Conservation (phyloP, 2,113 vertebrate species). For the Tragelaphus buxtoni region DNA sequence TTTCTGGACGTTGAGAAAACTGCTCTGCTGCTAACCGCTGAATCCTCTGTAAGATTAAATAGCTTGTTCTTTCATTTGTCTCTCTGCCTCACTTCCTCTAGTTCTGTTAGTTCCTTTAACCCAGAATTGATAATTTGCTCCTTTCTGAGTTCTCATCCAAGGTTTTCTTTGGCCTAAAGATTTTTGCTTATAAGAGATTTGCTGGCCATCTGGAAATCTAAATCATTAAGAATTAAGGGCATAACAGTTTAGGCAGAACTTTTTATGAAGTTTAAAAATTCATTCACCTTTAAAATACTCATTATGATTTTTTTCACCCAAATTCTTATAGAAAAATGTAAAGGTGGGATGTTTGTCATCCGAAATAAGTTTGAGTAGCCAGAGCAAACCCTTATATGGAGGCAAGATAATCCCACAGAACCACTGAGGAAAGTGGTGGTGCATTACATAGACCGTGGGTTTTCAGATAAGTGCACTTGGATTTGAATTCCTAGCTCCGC, state of each 20-base stretch:
- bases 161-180: background rate
- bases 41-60: background rate
- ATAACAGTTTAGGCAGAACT: background rate
- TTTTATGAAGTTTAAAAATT: background rate
- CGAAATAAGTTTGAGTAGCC: background rate
- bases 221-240: background rate
- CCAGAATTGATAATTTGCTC: background rate
- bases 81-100: background rate
- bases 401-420: background rate
- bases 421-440: background rate
- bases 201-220: background rate
- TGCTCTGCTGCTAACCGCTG: background rate
- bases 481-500: background rate
- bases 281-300: background rate
- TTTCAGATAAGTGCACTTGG: background rate
- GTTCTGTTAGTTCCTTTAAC: conserved; percentile 1
- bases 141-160: background rate
- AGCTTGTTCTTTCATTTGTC: background rate
- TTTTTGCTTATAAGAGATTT: conserved; percentile 21
- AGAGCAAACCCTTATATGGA: background rate
- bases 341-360: background rate
- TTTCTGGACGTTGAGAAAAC: background rate
- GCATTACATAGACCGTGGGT: background rate
- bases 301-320: background rate
- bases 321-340: conserved; percentile 11